These are phyloP conservation scores for Parasteatoda tepidariorum DNA, from an alignment of 1,140 invertebrate genomes.

Conservation along the genomic window DNA sequence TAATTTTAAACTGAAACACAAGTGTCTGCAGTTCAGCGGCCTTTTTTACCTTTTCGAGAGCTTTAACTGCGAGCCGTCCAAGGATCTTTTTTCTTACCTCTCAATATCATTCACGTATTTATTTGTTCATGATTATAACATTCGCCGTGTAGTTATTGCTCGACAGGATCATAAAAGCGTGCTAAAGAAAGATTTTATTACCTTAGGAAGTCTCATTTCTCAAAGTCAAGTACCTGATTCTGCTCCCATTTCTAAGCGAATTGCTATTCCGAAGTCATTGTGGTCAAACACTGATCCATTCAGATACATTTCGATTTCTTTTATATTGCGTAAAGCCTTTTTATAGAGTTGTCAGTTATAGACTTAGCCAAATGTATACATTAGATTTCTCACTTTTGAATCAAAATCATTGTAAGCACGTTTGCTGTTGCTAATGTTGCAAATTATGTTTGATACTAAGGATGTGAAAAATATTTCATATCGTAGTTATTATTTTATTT, in stretches of 20 bases:
- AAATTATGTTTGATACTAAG: no score
- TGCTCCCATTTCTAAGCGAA: not conserved
- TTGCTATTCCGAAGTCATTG: not conserved
- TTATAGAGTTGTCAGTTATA: not conserved
- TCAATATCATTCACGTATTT: slow-evolving; percentile 1
- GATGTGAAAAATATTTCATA: no score
- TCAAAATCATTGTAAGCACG: no score
- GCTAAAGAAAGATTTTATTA: slow-evolving; percentile 21
- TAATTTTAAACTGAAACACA: slow-evolving; percentile 43
- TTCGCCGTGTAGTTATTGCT: slow-evolving; percentile 1
- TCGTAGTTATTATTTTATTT: no score
- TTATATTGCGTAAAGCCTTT: not conserved
- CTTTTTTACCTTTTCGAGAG: not conserved
- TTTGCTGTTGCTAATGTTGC: no score
- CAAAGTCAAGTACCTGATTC: slow-evolving; percentile 19
- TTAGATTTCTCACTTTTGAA: no score
- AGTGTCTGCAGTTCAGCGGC: slow-evolving; percentile 25
- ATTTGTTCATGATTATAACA: slow-evolving; percentile 31
- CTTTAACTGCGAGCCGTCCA: not conserved
- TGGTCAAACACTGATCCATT: not conserved
- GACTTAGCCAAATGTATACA: no score
- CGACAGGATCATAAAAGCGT: slow-evolving; percentile 5
- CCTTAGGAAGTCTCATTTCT: slow-evolving; percentile 10
- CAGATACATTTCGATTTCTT: not conserved
- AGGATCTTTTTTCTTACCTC: not conserved